These are phyloP conservation scores for Tetragnatha montana DNA, from an alignment of 2,888 invertebrate genomes.

Conservation along the genomic window DNA sequence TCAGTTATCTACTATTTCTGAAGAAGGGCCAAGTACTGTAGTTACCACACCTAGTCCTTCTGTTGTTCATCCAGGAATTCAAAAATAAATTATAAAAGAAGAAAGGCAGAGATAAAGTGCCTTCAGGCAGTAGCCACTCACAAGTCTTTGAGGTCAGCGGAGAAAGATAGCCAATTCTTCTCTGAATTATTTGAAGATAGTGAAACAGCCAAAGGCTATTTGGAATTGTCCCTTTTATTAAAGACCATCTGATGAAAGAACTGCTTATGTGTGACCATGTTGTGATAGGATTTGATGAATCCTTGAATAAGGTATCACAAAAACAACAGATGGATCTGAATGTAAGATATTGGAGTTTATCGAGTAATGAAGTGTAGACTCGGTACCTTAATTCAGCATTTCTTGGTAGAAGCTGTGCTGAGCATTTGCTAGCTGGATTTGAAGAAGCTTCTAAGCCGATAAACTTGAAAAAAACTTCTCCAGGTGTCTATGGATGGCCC, in stretches of 20 bases:
- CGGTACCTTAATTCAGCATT: not conserved
- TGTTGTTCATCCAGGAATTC: too few relatives aligned
- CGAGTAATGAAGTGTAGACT: not conserved
- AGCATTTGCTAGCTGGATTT: not conserved
- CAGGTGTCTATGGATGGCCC: slow-evolving; percentile 24
- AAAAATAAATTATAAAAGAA: too few relatives aligned
- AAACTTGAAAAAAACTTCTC: not conserved
- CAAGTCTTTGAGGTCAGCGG: not conserved
- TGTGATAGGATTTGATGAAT: slow-evolving; percentile 25
- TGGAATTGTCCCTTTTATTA: not conserved
- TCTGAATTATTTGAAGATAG: not conserved
- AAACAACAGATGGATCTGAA: slow-evolving; percentile 15
- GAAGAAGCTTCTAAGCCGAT: not conserved
- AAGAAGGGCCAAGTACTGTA: too few relatives aligned
- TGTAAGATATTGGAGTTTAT: not conserved
- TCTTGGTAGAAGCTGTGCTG: not conserved
- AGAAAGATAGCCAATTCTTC: not conserved
- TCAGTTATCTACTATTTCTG: too few relatives aligned
- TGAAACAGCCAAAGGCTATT: not conserved
- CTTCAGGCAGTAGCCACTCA: not conserved
- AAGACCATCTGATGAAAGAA: not conserved
- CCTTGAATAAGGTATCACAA: slow-evolving; percentile 11
- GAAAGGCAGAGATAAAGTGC: too few relatives aligned
- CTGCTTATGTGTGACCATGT: not conserved
- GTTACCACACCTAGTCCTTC: too few relatives aligned